These are phyloP conservation scores for Meles meles DNA, from an alignment of 2,113 vertebrate genomes.

Conservation along the genomic window DNA sequence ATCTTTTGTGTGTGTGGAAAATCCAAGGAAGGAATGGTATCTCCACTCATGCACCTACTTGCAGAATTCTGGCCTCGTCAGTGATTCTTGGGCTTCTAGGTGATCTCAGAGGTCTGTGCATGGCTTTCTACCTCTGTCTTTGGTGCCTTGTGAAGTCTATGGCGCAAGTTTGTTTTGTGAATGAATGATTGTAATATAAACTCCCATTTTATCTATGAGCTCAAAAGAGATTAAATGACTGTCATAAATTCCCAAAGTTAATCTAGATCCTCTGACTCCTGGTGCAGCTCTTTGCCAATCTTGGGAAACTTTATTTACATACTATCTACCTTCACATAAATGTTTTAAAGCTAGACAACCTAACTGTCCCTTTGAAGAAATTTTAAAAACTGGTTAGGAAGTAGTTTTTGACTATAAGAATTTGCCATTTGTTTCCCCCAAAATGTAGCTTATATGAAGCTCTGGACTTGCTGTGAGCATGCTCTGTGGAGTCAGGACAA, in stretches of 20 bases:
- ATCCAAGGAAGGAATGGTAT: neutral
- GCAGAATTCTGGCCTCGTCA: neutral
- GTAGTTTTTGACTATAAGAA: conserved; percentile 51
- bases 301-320: neutral
- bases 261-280: neutral
- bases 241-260: neutral
- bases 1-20: neutral
- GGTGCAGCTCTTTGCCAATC: neutral
- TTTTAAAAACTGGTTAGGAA: neutral
- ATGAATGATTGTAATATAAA: neutral
- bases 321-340: neutral
- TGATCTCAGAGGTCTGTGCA: neutral
- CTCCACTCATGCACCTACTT: neutral
- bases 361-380: neutral
- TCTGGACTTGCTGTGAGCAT: conserved; percentile 63
- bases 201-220: neutral
- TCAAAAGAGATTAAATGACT: neutral
- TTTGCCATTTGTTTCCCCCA: conserved; percentile 61
- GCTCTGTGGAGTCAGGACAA: conserved; percentile 61
- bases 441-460: conserved; percentile 30
- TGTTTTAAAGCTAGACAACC: neutral
- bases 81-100: neutral
- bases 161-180: neutral
- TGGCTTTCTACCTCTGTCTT: neutral
- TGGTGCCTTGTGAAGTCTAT: neutral